These are phyloP conservation scores for Rhagonycha lutea DNA, from an alignment of 2,888 invertebrate genomes.

Conservation along the genomic window DNA sequence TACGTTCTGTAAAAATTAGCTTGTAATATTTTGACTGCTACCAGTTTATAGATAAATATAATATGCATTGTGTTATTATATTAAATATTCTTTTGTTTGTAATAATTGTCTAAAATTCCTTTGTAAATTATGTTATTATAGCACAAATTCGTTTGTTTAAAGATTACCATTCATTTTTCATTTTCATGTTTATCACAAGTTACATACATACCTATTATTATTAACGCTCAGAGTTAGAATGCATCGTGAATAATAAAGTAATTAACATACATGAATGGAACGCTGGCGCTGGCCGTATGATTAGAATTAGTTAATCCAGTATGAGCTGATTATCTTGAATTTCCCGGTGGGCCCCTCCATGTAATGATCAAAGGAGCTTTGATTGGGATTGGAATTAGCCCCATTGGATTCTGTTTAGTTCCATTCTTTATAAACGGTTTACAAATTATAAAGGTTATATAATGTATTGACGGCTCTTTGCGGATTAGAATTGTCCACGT, in stretches of 20 bases:
- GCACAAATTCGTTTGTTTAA: not conserved
- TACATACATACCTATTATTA: not conserved
- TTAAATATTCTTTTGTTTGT: not conserved
- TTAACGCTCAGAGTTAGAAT: not conserved
- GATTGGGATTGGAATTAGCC: too few relatives aligned
- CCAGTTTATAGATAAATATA: not conserved
- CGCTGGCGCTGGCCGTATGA: too few relatives aligned
- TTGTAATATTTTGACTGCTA: not conserved
- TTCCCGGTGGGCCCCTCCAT: too few relatives aligned
- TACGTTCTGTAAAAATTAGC: not conserved
- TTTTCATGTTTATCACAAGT: not conserved
- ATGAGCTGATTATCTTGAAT: too few relatives aligned
- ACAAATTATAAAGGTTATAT: too few relatives aligned
- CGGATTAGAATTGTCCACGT: too few relatives aligned
- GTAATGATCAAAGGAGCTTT: too few relatives aligned
- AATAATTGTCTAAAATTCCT: not conserved
- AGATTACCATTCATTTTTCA: not conserved
- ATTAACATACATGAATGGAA: not conserved
- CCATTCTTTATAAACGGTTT: too few relatives aligned
- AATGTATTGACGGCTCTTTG: too few relatives aligned
- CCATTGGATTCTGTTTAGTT: too few relatives aligned
- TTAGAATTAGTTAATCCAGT: too few relatives aligned
- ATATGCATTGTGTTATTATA: not conserved
- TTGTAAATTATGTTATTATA: not conserved
- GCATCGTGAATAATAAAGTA: not conserved